Percentiles rank a stretch among this genome's conserved stretches.
These are phyloP conservation scores for Hirtodrosophila histrioides DNA, from an alignment of 2,888 invertebrate species.

Conservation along the genomic window DNA sequence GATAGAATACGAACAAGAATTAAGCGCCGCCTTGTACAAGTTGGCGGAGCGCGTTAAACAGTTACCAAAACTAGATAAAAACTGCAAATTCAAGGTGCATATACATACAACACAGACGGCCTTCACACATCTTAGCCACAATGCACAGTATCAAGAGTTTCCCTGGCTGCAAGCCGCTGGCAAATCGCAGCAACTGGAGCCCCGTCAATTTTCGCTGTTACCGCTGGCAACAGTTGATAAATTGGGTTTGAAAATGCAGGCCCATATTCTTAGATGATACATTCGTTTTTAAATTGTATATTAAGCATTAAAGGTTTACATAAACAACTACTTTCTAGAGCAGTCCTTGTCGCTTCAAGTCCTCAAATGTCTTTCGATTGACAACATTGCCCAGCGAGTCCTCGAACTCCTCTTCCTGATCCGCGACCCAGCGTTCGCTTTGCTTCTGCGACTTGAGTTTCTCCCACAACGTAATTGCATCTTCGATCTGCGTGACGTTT, in stretches of 20 bases:
- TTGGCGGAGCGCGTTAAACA: constrained; percentile 77
- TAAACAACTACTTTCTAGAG: constrained; percentile 86
- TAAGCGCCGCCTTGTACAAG: constrained; percentile 75
- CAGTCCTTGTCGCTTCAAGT: constrained; percentile 98
- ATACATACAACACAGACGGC: constrained; percentile 80
- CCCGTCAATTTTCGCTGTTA: constrained; percentile 57
- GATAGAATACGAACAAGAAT: constrained; percentile 80
- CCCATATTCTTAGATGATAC: constrained; percentile 53
- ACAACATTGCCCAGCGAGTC: constrained; percentile 99
- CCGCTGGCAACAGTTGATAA: constrained; percentile 72
- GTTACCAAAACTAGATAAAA: constrained; percentile 68
- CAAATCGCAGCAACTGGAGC: not conserved
- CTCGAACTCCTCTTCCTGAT: constrained; percentile 99
- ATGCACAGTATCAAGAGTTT: constrained; percentile 79
- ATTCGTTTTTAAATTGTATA: constrained; percentile 10
- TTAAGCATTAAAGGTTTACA: constrained; percentile 15
- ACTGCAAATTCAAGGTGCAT: constrained; percentile 76
- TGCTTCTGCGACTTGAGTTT: constrained; percentile 98
- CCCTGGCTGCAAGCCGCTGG: constrained; percentile 79
- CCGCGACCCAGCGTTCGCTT: constrained; percentile 97
- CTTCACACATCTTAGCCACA: constrained; percentile 75
- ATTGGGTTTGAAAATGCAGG: constrained; percentile 74
- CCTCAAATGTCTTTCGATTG: constrained; percentile 98
- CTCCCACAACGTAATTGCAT: constrained; percentile 98
- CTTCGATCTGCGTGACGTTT: constrained; percentile 99